Percentiles rank a stretch among this genome's conserved stretches.
Evolutionary conservation across 2,797 vertebrate species (phyloP).

Genomic region (Sebastes dallii): DNA sequence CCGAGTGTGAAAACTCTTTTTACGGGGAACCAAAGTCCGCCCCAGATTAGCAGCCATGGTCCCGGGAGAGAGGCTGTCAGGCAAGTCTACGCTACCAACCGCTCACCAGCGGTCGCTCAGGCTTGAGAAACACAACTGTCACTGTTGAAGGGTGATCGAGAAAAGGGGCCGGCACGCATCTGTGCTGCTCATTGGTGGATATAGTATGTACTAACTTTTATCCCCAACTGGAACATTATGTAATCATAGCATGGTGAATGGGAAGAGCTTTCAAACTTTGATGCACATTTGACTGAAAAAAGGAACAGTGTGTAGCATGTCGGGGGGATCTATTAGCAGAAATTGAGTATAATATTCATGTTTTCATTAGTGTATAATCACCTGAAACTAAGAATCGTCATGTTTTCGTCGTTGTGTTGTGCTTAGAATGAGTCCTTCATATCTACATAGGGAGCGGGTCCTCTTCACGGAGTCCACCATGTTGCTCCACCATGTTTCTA

Average conservation of each 20-base stretch:
- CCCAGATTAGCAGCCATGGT: constrained; percentile 47
- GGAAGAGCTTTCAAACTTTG: background rate
- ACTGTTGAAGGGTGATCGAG: constrained; percentile 26
- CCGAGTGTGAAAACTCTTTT: constrained; percentile 57
- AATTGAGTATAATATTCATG: too few relatives aligned
- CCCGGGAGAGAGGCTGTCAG: constrained; percentile 57
- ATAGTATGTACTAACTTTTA: background rate
- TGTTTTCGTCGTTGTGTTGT: too few relatives aligned
- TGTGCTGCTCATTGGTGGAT: constrained; percentile 35
- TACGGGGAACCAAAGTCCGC: constrained; percentile 50
- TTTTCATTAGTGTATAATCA: too few relatives aligned
- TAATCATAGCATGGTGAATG: background rate
- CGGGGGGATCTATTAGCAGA: too few relatives aligned
- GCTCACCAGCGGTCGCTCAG: constrained; percentile 59
- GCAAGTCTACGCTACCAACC: constrained; percentile 34
- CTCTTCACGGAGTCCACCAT: too few relatives aligned
- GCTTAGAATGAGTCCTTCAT: too few relatives aligned
- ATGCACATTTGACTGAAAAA: background rate
- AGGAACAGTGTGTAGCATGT: too few relatives aligned
- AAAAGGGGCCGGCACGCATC: constrained; percentile 26
- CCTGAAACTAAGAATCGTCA: too few relatives aligned
- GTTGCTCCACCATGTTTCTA: too few relatives aligned
- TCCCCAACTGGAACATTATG: constrained; percentile 24
- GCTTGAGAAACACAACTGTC: constrained; percentile 76
- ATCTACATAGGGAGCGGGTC: too few relatives aligned